Evolutionary conservation across 2,113 vertebrate genomes (phyloP), one percentile per base, ranked within the genome.

Genomic region (Salvelinus namaycush): DNA sequence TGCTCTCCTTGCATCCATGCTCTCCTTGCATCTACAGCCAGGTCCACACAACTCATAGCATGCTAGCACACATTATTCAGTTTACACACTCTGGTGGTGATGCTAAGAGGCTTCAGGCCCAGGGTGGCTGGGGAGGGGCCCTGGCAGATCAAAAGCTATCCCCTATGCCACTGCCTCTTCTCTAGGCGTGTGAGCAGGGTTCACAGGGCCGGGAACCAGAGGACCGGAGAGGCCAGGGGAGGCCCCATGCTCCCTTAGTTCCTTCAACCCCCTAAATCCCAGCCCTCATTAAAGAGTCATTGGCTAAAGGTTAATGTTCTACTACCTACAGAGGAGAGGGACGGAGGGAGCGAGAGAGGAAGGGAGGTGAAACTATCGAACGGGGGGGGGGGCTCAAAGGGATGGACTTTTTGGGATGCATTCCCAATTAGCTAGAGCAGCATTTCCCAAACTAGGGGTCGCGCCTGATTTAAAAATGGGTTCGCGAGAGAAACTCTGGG

Each of bases 231-330:
- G 68, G 49, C 75, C 73, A 72, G 72, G 82, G 49, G 73, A 81
- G 80, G 54, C 75, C 81, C 68, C 79, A 73, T 68, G 76, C 68
- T 90, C 88, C 87, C 86, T 70, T 62, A 0, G 64, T 76, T 81
- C 82, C 39, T 2, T 44, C 12, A 54, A 76, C 68, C 89, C 89
- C 87, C 86, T 70, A 65, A 0, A 67, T 75, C 82, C 83, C 86
- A 85, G 68, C 39, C 79, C 83, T 93, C 82, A 90, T 92, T 90
- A 88, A 39, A 86, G 74, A 91, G 84, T 68, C 91, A 82, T 71
- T 73, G 75, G 82, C 82, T 77, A 90, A 89, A 89, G 85, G 87
- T 89, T 90, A 90, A 91, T 89, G 78, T 79, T 78, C 44, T 14
- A 66, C 82, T 82, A 77, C 79, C 83, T 85, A 84, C 72, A 14